A percentile compares a stretch with the other conserved stretches of the same genome.
Conservation (phyloP, 2,797 vertebrate species). For the Cheracebus regulus region DNA sequence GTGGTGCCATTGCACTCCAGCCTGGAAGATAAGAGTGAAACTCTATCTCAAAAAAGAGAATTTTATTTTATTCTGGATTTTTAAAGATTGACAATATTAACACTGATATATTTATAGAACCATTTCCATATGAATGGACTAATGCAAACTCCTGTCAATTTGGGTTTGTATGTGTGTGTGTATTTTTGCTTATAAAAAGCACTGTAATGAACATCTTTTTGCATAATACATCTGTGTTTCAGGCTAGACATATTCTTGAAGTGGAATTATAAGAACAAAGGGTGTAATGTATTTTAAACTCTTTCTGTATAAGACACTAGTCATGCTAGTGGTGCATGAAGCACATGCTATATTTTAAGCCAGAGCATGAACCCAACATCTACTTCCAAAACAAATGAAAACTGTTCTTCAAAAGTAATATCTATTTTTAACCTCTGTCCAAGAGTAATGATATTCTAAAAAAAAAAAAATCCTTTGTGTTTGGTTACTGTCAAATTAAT, state of each 20-base stretch:
- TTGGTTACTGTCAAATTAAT: neutral
- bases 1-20: too few relatives aligned
- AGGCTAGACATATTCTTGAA: neutral
- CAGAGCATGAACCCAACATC: neutral
- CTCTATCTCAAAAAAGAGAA: too few relatives aligned
- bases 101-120: neutral
- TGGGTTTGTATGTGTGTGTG: neutral
- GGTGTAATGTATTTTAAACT: neutral
- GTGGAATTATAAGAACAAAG: neutral
- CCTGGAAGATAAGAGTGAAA: too few relatives aligned
- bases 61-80: neutral
- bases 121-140: neutral
- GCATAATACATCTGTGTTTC: neutral
- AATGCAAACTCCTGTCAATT: neutral
- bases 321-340: neutral
- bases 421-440: neutral
- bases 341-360: neutral
- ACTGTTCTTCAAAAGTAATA: neutral
- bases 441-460: neutral
- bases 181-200: neutral
- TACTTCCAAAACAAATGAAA: neutral
- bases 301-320: neutral
- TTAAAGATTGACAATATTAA: neutral
- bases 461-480: neutral
- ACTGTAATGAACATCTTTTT: neutral